Evolutionary conservation across 30 jellyfish, hydroid and myxozoan genomes (phyloP).

Genomic region (Catostylus mosaicus): DNA sequence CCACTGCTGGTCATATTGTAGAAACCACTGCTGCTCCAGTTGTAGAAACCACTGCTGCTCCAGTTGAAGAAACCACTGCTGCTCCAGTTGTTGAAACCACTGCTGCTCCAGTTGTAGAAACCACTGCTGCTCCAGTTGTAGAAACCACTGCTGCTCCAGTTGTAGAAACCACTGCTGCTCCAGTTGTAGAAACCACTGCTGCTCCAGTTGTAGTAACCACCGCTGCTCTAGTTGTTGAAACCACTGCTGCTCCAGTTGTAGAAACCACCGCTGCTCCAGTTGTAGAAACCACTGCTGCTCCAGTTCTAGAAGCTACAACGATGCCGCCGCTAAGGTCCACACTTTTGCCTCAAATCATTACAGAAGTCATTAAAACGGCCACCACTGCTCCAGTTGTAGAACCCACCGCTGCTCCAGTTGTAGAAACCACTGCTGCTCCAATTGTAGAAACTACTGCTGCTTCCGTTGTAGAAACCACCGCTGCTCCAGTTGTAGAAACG

Average conservation of each 20-base stretch:
- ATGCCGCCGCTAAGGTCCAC: too few relatives aligned
- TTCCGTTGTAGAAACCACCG: neutral
- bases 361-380: neutral
- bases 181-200: conserved; percentile 16
- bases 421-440: neutral
- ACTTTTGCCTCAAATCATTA: too few relatives aligned
- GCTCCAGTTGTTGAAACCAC: conserved; percentile 11
- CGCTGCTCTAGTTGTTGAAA: neutral
- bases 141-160: conserved; percentile 24
- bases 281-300: conserved; percentile 16
- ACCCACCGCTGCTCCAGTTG: conserved; percentile 4
- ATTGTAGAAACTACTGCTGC: conserved; percentile 4
- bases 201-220: conserved; percentile 24
- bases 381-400: conserved; percentile 4
- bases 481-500: conserved; percentile 13
- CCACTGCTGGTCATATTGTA: neutral
- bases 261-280: conserved; percentile 15
- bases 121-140: conserved; percentile 2
- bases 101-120: conserved; percentile 5
- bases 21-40: conserved; percentile 12
- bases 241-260: conserved; percentile 13
- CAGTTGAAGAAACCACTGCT: conserved; percentile 1
- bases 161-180: neutral
- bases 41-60: conserved; percentile 16
- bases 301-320: conserved; percentile 23